Conservation (phyloP, 2,113 vertebrate species). For the Oenanthe oenanthe region DNA sequence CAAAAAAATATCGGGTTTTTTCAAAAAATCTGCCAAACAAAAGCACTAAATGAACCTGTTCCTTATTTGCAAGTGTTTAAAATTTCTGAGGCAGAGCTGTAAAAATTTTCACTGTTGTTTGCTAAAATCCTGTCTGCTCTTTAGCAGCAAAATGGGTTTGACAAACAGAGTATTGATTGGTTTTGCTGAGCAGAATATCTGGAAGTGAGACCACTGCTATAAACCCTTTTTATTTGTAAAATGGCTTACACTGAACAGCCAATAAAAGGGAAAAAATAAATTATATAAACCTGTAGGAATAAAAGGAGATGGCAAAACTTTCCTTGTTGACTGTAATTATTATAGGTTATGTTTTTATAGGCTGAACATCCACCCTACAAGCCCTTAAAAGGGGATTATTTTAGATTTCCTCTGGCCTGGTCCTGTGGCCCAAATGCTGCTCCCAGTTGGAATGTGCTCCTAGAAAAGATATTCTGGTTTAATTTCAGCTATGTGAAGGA, state of each 20-base stretch:
- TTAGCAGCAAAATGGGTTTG: background rate
- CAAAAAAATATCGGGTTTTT: background rate
- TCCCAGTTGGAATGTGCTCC: background rate
- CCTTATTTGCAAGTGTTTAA: background rate
- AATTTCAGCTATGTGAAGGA: background rate
- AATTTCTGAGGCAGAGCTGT: background rate
- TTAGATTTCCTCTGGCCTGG: background rate
- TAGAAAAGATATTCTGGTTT: background rate
- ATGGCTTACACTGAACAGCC: background rate
- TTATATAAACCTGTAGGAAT: background rate
- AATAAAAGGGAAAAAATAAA: background rate
- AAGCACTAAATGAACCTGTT: background rate
- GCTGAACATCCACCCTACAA: background rate
- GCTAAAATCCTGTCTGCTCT: background rate
- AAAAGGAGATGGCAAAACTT: background rate
- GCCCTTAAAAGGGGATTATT: background rate
- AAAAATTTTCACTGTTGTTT: background rate
- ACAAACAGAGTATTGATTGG: background rate
- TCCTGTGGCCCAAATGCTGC: background rate
- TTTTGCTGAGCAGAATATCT: background rate
- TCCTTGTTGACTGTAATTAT: background rate
- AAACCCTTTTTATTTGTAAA: background rate
- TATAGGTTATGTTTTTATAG: background rate
- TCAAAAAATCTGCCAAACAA: fast-evolving
- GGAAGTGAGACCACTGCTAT: background rate